Evolutionary conservation across 2,113 vertebrate species (phyloP).

Genomic region (Heterotilapia buettikoferi): DNA sequence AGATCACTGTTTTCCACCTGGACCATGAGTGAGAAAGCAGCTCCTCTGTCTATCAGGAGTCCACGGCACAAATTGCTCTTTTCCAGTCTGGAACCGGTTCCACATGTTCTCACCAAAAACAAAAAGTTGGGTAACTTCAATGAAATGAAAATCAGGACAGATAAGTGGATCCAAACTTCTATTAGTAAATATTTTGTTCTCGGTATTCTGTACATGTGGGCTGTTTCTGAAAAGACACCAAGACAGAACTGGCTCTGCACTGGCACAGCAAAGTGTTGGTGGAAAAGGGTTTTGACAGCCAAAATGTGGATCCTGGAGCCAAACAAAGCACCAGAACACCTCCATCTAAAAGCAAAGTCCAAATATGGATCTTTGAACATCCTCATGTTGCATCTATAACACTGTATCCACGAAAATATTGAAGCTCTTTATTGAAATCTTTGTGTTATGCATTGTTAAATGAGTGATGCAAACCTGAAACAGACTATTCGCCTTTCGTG

Average conservation of each 20-base stretch:
- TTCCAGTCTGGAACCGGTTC: not conserved
- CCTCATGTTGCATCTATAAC: not conserved
- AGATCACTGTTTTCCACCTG: not conserved
- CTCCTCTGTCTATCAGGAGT: not conserved
- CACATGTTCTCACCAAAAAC: not conserved
- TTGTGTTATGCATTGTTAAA: not conserved
- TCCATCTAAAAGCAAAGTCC: not conserved
- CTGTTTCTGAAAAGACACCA: not conserved
- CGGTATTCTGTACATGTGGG: not conserved
- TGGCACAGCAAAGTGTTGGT: not conserved
- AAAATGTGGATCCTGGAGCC: not conserved
- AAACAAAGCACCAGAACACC: not conserved
- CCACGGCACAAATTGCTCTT: not conserved
- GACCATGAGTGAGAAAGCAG: not conserved
- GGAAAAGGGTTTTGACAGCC: not conserved
- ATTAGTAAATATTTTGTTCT: not conserved
- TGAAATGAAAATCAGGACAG: rapidly evolving
- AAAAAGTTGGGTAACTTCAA: not conserved
- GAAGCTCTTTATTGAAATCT: not conserved
- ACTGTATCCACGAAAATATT: not conserved
- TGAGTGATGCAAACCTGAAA: not conserved
- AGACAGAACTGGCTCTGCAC: not conserved
- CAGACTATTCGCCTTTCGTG: not conserved
- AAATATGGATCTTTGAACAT: not conserved
- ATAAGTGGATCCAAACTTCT: not conserved